These are phyloP conservation scores for Pteromalus puparum DNA, from an alignment of 1,140 invertebrate species.

Conservation along the genomic window DNA sequence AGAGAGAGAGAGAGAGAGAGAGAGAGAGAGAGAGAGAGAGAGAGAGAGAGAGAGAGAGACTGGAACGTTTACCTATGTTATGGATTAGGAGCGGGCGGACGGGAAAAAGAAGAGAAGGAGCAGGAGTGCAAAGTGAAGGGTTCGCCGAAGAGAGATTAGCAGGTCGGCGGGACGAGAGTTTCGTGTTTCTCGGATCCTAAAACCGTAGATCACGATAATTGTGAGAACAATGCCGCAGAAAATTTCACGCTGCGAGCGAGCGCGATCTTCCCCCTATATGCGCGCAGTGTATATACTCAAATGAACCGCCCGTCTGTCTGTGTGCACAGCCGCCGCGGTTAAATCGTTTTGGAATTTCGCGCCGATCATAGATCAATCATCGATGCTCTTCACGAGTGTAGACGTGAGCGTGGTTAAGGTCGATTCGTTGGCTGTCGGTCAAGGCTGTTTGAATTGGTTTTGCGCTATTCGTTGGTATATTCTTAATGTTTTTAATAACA, in stretches of 20 bases:
- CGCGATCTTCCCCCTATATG: constrained; percentile 33
- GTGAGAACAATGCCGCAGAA: constrained; percentile 73
- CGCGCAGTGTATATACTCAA: constrained; percentile 40
- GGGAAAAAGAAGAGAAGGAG: constrained; percentile 40
- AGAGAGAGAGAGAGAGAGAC: constrained; percentile 31
- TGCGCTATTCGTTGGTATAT: neutral
- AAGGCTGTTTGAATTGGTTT: neutral
- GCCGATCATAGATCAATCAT: constrained; percentile 21
- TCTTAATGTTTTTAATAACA: no score
- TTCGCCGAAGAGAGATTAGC: constrained; percentile 73
- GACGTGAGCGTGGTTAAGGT: neutral
- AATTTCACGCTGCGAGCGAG: constrained; percentile 67
- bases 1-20: neutral
- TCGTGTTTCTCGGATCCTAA: constrained; percentile 72
- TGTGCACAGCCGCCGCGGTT: constrained; percentile 14
- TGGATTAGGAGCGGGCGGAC: constrained; percentile 10
- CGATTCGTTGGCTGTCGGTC: neutral
- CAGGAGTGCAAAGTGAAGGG: constrained; percentile 68
- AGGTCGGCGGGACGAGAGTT: constrained; percentile 63
- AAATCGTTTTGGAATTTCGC: constrained; percentile 8
- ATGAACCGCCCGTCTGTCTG: constrained; percentile 8
- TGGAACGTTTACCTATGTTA: constrained; percentile 50
- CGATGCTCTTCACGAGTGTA: neutral
- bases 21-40: constrained; percentile 26
- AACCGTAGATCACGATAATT: constrained; percentile 76